A percentile compares a stretch with the other conserved stretches of the same genome.
Evolutionary conservation across 1,140 invertebrate genomes (phyloP).

Genomic region (Wasmannia auropunctata): DNA sequence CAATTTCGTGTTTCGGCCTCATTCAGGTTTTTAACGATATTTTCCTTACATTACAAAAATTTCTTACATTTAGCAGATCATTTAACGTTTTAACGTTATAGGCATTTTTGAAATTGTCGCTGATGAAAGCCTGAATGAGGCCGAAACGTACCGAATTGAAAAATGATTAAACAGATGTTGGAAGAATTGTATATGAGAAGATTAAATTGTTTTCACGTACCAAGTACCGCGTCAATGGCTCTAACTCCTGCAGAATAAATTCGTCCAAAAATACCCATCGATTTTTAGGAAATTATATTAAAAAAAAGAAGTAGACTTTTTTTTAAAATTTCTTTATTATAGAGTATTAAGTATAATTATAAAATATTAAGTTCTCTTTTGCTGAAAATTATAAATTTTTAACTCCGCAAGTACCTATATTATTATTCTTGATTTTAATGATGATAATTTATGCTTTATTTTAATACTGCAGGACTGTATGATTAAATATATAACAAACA

Average conservation of each 20-base stretch:
- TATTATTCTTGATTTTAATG: background rate
- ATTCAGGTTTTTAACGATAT: no score
- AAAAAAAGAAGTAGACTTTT: background rate
- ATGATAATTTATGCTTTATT: background rate
- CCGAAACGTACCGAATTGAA: no score
- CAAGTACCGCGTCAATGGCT: no score
- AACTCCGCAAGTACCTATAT: background rate
- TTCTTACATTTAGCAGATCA: no score
- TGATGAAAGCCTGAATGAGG: no score
- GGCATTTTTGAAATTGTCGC: no score
- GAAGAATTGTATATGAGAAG: no score
- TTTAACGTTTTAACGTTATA: no score
- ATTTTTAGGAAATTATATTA: conserved; percentile 4
- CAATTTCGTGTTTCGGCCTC: no score
- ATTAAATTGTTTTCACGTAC: no score
- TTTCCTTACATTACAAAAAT: no score
- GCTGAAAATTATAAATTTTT: background rate
- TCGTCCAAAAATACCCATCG: background rate
- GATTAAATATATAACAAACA: conserved; percentile 23
- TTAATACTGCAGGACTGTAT: background rate
- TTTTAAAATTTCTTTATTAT: background rate
- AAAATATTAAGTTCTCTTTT: background rate
- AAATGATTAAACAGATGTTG: no score
- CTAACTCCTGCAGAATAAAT: conserved; percentile 3
- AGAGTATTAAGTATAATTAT: conserved; percentile 2